These are phyloP conservation scores for Neomonachus schauinslandi DNA, from an alignment of 2,113 vertebrate species.

Conservation along the genomic window DNA sequence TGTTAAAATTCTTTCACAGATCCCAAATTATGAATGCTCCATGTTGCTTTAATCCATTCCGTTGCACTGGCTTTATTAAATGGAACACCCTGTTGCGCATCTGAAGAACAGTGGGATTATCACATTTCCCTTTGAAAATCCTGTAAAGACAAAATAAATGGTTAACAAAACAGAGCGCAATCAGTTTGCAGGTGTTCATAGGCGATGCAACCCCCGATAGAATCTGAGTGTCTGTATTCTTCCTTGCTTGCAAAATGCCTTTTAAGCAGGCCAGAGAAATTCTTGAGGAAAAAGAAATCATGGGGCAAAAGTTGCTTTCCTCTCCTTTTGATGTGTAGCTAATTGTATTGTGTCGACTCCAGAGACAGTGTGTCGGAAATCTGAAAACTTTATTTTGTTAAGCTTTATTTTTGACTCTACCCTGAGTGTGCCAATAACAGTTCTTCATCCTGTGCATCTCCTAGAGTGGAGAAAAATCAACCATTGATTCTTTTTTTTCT, in stretches of 20 bases:
- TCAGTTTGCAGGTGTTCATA: constrained; percentile 82
- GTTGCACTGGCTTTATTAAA: constrained; percentile 87
- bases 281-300: constrained; percentile 80
- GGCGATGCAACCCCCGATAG: constrained; percentile 53
- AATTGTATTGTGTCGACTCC: constrained; percentile 80
- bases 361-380: constrained; percentile 74
- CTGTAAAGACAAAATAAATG: constrained; percentile 88
- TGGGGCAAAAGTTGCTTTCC: constrained; percentile 79
- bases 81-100: constrained; percentile 84
- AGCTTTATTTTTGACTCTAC: constrained; percentile 79
- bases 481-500: constrained; percentile 81
- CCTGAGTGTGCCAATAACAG: constrained; percentile 77
- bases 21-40: constrained; percentile 85
- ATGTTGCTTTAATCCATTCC: constrained; percentile 87
- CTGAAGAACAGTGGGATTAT: constrained; percentile 87
- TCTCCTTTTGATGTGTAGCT: constrained; percentile 80
- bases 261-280: constrained; percentile 83
- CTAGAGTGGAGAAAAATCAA: constrained; percentile 79
- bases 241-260: constrained; percentile 80
- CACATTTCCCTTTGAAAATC: constrained; percentile 87
- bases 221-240: constrained; percentile 74
- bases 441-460: constrained; percentile 79
- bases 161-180: constrained; percentile 86
- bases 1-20: constrained; percentile 85
- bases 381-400: constrained; percentile 81